Evolutionary conservation across 2,797 vertebrate species (phyloP).

Genomic region (Onychomys leucogaster): DNA sequence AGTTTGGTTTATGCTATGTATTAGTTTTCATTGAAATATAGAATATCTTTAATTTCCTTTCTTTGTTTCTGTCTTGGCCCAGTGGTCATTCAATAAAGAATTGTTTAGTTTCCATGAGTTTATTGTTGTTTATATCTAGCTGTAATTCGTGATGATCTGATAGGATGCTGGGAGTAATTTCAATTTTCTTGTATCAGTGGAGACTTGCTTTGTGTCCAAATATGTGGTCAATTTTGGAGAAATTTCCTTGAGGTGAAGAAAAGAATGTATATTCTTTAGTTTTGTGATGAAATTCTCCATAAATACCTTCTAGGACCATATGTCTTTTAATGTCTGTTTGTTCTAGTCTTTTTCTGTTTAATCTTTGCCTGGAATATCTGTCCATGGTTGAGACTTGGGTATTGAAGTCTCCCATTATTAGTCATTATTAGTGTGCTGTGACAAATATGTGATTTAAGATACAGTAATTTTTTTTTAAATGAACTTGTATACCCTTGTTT

Average conservation of each 20-base stretch:
- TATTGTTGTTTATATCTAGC: background rate
- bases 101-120: background rate
- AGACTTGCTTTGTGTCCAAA: background rate
- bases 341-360: background rate
- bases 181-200: background rate
- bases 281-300: background rate
- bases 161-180: background rate
- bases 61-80: background rate
- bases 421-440: background rate
- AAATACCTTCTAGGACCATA: background rate
- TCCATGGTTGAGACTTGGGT: background rate
- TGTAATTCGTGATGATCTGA: background rate
- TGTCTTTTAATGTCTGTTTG: background rate
- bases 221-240: background rate
- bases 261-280: background rate
- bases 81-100: background rate
- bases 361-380: background rate
- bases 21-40: background rate
- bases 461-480: background rate
- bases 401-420: background rate
- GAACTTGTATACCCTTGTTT: background rate
- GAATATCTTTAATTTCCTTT: background rate
- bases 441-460: background rate
- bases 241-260: background rate
- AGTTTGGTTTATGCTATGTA: too few relatives aligned